phyloP scores from a whole-genome alignment of 2,797 vertebrate species.

The Toxotes lorentzi region DNA sequence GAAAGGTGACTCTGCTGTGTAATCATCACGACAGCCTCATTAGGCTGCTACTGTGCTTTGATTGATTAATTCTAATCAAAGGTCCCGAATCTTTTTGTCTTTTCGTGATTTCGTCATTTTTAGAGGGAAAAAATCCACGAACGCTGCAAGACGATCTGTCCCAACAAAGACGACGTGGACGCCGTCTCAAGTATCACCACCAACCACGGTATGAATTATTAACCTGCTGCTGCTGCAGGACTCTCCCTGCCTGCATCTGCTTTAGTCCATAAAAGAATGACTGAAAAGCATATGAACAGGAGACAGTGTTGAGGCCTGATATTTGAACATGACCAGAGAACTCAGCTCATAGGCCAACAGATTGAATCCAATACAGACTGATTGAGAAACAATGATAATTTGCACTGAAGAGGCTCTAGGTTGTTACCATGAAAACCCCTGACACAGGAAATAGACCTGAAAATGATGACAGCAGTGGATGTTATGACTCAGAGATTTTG shows the following conservation, averaged over 20 bases:
- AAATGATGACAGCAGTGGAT: too few species aligned
- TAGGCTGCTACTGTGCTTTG: background rate
- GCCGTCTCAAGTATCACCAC: conserved; percentile 85
- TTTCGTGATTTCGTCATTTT: conserved; percentile 49
- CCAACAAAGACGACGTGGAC: conserved; percentile 91
- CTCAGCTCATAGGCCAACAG: too few species aligned
- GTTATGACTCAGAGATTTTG: too few species aligned
- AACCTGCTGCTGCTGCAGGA: conserved; percentile 27
- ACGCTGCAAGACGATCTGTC: conserved; percentile 92
- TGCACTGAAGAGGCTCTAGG: too few species aligned
- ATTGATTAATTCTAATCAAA: background rate
- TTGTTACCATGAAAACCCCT: too few species aligned
- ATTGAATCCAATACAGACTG: too few species aligned
- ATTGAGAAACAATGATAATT: too few species aligned
- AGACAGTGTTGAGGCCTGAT: too few species aligned
- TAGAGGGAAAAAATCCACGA: conserved; percentile 95
- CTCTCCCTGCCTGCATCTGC: background rate
- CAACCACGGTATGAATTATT: conserved; percentile 88
- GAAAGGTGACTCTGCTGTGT: background rate
- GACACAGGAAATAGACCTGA: too few species aligned
- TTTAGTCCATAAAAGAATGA: background rate
- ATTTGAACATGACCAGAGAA: too few species aligned
- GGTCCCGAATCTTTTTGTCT: background rate
- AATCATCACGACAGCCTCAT: background rate
- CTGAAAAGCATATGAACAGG: background rate